Percentiles rank a stretch among this genome's conserved stretches.
Evolutionary conservation across 2,113 vertebrate genomes (phyloP).

Genomic region (Desmodus rotundus): DNA sequence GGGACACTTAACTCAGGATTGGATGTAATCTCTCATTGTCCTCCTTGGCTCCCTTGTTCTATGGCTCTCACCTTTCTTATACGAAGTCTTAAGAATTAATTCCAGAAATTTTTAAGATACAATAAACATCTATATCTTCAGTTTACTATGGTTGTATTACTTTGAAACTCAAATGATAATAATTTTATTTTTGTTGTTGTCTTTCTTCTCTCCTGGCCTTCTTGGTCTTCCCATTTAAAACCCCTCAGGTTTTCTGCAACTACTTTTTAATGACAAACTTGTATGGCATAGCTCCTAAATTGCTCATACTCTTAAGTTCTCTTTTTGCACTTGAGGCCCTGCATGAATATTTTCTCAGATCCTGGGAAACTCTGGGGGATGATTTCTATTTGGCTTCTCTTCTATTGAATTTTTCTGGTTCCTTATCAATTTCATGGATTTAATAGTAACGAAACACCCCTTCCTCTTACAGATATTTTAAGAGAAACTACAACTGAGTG

Average conservation of each 20-base stretch:
- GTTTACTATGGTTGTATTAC: neutral
- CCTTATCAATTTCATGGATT: neutral
- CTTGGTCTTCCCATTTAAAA: neutral
- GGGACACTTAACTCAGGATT: neutral
- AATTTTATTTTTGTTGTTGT: neutral
- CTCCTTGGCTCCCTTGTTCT: neutral
- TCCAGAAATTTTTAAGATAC: neutral
- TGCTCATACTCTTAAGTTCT: neutral
- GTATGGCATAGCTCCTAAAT: neutral
- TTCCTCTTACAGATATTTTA: neutral
- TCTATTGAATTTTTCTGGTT: slow-evolving; percentile 3
- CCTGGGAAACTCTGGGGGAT: neutral
- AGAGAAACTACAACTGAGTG: neutral
- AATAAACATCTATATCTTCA: neutral
- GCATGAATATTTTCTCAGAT: neutral
- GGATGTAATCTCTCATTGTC: neutral
- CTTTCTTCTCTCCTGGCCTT: neutral
- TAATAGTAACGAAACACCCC: neutral
- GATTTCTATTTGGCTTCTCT: slow-evolving; percentile 24
- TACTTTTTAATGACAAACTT: neutral
- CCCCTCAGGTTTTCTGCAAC: neutral
- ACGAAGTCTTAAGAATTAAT: neutral
- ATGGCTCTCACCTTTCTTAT: neutral
- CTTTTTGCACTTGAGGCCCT: neutral
- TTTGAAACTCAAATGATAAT: neutral